Evolutionary conservation across 1,140 invertebrate genomes (phyloP).

Genomic region (Scaptomyza graminum): DNA sequence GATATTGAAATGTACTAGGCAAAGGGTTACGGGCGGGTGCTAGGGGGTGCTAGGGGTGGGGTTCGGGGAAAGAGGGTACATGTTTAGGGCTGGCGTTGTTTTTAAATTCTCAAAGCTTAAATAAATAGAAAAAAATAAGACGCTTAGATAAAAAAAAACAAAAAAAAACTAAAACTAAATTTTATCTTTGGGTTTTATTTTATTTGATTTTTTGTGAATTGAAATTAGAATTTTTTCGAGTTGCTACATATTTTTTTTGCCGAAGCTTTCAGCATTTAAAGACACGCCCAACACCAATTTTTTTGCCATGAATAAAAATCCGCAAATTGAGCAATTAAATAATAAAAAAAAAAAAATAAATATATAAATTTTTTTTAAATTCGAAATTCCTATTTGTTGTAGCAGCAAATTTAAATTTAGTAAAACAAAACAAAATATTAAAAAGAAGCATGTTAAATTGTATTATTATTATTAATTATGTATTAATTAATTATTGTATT

Average conservation of each 20-base stretch:
- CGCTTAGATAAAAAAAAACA: background rate
- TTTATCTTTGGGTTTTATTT: background rate
- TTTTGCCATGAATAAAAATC: conserved; percentile 30
- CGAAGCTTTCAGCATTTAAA: conserved; percentile 65
- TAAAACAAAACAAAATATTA: conserved; percentile 24
- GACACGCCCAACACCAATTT: conserved; percentile 23
- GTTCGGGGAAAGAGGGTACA: background rate
- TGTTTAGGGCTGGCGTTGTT: background rate
- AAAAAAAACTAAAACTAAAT: no score
- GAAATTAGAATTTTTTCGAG: no score
- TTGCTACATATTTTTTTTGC: background rate
- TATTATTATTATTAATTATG: conserved; percentile 68
- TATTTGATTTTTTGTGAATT: background rate
- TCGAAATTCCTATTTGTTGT: conserved; percentile 76
- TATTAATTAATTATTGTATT: conserved; percentile 44
- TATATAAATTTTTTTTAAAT: conserved; percentile 23
- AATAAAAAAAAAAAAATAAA: conserved; percentile 4
- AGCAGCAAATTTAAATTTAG: conserved; percentile 65
- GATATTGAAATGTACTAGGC: conserved; percentile 67
- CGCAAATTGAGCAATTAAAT: background rate
- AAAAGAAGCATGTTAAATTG: conserved; percentile 59
- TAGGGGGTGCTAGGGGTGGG: background rate
- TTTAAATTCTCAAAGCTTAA: conserved; percentile 16
- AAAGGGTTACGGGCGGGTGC: conserved; percentile 2
- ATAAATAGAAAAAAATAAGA: background rate